Base-by-base conservation (phyloP, 2,888 invertebrate species). In the Coelogynopora nodosa region DNA sequence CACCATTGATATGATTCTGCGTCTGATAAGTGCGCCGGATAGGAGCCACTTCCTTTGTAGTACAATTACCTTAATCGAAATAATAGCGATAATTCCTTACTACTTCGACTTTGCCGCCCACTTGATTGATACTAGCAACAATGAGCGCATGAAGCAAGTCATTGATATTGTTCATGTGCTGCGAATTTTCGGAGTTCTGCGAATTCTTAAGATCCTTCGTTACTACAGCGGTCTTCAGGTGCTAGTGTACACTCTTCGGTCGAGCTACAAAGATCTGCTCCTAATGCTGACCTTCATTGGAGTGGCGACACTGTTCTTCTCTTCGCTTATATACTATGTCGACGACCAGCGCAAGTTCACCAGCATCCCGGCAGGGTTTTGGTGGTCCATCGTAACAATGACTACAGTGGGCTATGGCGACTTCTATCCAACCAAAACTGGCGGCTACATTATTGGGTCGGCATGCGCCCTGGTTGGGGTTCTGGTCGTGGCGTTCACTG, bases 311-410 rank as follows among this genome's bases (percentile, higher is more conserved):
- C 31, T 86, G 0, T 84, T 86, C 27, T 86, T 86, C 49, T 84
- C 86, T 0, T 86, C 86, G 2, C 31, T 86, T 18, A 86, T 86
- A 26, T 86, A 67, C 67, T 85, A 67, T 29, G 84, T 85, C 0
- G 86, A 86, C 31, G 86, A 86, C 67, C 28, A 30, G 23, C 28
- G 1, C n/a, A 80, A 81, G 23, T 86, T 86, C 26, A 86, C 81
- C 23, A 96, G 96, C 90, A 97, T 97, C 90, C 96, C 96, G 0
- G 94, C 95, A 88, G 97, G 97, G 5, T 93, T 98, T 67, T 97
- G 97, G 97, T 97, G 97, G 97, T 96, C 97, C 29, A 95, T 97
- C 88, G 97, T 97, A 67, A 97, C 97, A 88, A 97, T 98, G 98
- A 92, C 92, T 95, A 96, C 96, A 31, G 96, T 97, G 84, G 97